Evolutionary conservation across 2,888 invertebrate genomes (phyloP).

Genomic region (Agapetus fuscipes): DNA sequence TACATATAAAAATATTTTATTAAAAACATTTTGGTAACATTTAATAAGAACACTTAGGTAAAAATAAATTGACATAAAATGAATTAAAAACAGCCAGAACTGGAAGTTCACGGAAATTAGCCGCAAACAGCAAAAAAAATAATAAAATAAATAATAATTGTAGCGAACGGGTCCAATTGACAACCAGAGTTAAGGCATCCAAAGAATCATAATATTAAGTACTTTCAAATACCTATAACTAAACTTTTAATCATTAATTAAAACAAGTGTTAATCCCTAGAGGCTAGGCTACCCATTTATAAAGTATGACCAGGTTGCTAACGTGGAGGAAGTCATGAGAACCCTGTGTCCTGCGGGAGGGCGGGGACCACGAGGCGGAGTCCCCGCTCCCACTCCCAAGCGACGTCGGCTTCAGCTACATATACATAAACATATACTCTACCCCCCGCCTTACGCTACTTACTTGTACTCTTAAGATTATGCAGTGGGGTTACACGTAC

Average conservation of each 20-base stretch:
- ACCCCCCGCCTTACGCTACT: no score
- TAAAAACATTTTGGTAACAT: conserved; percentile 54
- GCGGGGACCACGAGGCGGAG: no score
- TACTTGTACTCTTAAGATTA: conserved; percentile 52
- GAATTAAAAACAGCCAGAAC: conserved; percentile 50
- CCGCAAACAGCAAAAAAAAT: conserved; percentile 41
- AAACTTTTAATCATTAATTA: conserved; percentile 36
- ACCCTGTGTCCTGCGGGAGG: conserved; percentile 37
- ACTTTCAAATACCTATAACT: conserved; percentile 49
- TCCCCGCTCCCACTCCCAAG: no score
- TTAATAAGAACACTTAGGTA: conserved; percentile 54
- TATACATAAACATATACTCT: no score
- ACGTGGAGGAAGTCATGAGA: conserved; percentile 19
- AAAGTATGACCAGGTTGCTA: conserved; percentile 21
- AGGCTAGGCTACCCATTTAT: conserved; percentile 30
- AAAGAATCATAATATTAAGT: conserved; percentile 49
- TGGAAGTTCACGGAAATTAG: conserved; percentile 48
- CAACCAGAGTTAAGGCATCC: conserved; percentile 53
- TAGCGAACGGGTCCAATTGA: conserved; percentile 50
- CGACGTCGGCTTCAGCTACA: no score
- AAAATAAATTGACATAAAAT: conserved; percentile 50
- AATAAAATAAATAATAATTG: conserved; percentile 42
- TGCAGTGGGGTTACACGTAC: conserved; percentile 31
- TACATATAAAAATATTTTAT: conserved; percentile 54
- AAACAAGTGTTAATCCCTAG: conserved; percentile 35